Percentiles rank a stretch among this genome's conserved stretches.
Conservation (phyloP, 2,797 vertebrate species). For the Coranthus polyacanthus region DNA sequence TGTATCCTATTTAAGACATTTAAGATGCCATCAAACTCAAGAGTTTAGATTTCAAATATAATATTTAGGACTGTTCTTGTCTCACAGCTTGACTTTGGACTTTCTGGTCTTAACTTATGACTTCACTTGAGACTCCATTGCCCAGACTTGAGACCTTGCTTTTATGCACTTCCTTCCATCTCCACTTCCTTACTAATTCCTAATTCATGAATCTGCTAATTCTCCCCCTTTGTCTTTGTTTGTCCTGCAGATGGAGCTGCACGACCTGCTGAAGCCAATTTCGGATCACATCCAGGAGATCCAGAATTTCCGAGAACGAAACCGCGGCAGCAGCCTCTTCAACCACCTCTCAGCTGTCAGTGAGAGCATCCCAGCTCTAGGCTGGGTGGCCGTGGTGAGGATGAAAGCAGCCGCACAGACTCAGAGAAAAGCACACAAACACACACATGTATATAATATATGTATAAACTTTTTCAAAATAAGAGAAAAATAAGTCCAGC, state of each 20-base stretch:
- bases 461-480: no score
- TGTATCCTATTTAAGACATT: no score
- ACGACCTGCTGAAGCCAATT: conserved; percentile 92
- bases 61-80: no score
- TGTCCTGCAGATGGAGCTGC: conserved; percentile 86
- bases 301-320: conserved; percentile 93
- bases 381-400: conserved; percentile 97
- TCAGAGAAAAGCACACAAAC: not conserved
- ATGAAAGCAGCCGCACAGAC: not conserved
- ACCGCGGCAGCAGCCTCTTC: conserved; percentile 93
- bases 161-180: not conserved
- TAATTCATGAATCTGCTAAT: not conserved
- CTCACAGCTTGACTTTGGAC: no score
- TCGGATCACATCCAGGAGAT: conserved; percentile 96
- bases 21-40: no score
- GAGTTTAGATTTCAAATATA: no score
- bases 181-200: not conserved
- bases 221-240: not conserved
- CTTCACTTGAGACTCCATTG: no score
- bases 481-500: no score
- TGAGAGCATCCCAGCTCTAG: conserved; percentile 96
- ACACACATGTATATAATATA: not conserved
- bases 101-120: no score
- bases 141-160: no score
- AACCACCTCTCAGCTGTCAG: conserved; percentile 98